Conservation (phyloP, 2,888 invertebrate genomes). For the Trissolcus brochymenae region DNA sequence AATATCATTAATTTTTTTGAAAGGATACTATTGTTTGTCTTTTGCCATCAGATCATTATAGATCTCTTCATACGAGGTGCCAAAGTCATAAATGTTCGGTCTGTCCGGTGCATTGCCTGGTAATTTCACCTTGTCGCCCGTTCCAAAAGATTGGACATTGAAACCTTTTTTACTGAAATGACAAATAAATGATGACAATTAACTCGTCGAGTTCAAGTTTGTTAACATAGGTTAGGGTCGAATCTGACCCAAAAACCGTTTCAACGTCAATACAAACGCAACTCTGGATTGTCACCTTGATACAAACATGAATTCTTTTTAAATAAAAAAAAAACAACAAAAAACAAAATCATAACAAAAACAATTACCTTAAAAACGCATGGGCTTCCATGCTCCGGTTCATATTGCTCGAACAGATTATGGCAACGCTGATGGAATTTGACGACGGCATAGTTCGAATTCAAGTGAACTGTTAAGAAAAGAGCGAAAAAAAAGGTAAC, state of each 20-base stretch:
- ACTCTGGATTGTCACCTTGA: background rate
- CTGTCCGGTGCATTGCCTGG: constrained; percentile 95
- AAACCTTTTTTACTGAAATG: constrained; percentile 93
- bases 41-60: constrained; percentile 93
- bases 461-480: background rate
- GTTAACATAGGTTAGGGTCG: background rate
- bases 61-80: constrained; percentile 95
- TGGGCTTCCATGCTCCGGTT: constrained; percentile 99
- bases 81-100: constrained; percentile 98
- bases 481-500: background rate
- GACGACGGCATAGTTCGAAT: constrained; percentile 66
- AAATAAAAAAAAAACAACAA: background rate
- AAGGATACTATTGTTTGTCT: constrained; percentile 91
- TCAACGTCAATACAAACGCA: too few relatives aligned
- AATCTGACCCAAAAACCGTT: background rate
- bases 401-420: constrained; percentile 99
- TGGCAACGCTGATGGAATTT: constrained; percentile 86
- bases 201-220: background rate
- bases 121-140: constrained; percentile 96
- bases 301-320: background rate
- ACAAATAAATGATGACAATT: background rate
- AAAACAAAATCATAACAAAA: background rate
- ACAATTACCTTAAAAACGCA: constrained; percentile 86
- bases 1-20: constrained; percentile 8
- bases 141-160: constrained; percentile 94